Conservation (phyloP, 2,888 invertebrate species). For the Lypha dubia region DNA sequence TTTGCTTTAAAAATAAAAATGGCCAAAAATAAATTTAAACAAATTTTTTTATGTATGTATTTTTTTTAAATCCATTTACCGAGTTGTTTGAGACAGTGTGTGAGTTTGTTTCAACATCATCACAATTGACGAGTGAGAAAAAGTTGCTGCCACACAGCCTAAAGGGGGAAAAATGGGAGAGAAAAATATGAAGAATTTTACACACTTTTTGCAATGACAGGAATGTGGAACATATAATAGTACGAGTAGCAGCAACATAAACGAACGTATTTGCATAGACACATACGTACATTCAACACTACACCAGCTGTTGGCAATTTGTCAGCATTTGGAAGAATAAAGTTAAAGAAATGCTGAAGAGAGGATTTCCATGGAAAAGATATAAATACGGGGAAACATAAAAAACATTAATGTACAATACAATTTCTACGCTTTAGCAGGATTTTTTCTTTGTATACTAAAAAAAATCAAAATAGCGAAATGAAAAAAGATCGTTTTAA, state of each 20-base stretch:
- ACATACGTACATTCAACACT: constrained; percentile 8
- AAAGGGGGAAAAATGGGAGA: constrained; percentile 10
- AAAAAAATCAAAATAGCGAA: neutral
- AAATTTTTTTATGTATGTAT: constrained; percentile 42
- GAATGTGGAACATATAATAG: constrained; percentile 29
- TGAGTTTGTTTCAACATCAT: constrained; percentile 4
- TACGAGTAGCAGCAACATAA: constrained; percentile 17
- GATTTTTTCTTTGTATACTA: neutral
- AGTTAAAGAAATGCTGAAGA: neutral
- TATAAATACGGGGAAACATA: neutral
- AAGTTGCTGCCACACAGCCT: constrained; percentile 30
- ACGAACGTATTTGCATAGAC: constrained; percentile 19
- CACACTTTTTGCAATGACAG: constrained; percentile 34
- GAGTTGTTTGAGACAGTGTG: neutral
- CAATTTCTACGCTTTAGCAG: neutral
- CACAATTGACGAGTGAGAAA: constrained; percentile 50
- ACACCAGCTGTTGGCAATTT: constrained; percentile 71
- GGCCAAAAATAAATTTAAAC: neutral
- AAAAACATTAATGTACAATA: neutral
- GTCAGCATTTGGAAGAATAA: constrained; percentile 47
- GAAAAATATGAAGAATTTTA: constrained; percentile 39
- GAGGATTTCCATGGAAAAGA: constrained; percentile 44
- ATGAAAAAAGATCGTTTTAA: neutral
- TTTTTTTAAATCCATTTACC: constrained; percentile 44
- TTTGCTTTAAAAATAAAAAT: constrained; percentile 24